A percentile compares a stretch with the other conserved stretches of the same genome.
Conservation (phyloP, 2,113 vertebrate genomes). For the Ammospiza caudacuta region DNA sequence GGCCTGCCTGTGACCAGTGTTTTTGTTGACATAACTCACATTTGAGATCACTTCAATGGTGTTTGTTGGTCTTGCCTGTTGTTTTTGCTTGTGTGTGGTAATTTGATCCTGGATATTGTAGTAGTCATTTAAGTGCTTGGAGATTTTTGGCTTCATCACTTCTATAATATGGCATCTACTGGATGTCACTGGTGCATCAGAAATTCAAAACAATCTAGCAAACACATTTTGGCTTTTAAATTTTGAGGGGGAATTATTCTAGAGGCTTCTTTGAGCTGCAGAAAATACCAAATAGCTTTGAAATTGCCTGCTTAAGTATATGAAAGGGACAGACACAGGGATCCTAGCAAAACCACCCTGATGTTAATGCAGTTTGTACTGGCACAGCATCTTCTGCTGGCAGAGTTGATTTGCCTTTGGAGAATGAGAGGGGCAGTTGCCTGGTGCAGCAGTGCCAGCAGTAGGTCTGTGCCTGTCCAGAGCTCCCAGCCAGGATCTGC, state of each 20-base stretch:
- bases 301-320: not conserved
- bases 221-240: not conserved
- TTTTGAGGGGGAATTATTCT: not conserved
- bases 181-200: not conserved
- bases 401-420: constrained; percentile 3
- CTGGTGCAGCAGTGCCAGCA: not conserved
- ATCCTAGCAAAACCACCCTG: constrained; percentile 3
- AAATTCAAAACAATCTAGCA: not conserved
- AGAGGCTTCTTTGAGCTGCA: not conserved
- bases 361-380: constrained; percentile 5
- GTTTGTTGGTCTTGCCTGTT: constrained; percentile 58
- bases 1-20: constrained; percentile 53
- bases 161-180: not conserved
- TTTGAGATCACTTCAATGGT: constrained; percentile 66
- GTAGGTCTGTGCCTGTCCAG: not conserved
- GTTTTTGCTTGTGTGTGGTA: constrained; percentile 56
- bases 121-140: constrained; percentile 4
- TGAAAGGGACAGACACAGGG: not conserved
- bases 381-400: not conserved
- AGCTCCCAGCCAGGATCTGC: not conserved
- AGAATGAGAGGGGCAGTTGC: not conserved
- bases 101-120: constrained; percentile 19
- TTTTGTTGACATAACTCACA: constrained; percentile 65
- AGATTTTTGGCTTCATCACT: not conserved
- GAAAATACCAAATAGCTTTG: constrained; percentile 3